Conservation (phyloP, 1,140 invertebrate species). For the Coenobita brevimanus region DNA sequence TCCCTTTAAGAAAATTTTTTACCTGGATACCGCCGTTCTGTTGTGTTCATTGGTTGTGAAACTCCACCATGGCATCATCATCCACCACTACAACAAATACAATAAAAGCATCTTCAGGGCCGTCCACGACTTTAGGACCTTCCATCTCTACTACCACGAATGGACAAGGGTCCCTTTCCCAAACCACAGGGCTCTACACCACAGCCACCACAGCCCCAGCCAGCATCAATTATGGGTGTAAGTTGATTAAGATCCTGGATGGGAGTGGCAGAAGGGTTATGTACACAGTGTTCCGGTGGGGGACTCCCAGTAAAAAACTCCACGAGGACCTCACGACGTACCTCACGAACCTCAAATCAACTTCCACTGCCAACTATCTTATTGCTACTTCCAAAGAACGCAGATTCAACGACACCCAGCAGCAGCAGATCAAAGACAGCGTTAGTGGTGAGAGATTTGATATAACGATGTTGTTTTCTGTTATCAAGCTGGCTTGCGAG, state of each 20-base stretch:
- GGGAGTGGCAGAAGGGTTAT: neutral
- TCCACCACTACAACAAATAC: too few relatives aligned
- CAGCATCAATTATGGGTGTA: slow-evolving; percentile 1
- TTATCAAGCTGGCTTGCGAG: slow-evolving; percentile 30
- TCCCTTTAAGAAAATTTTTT: too few relatives aligned
- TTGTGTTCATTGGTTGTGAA: too few relatives aligned
- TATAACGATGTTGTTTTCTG: neutral
- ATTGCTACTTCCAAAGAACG: neutral
- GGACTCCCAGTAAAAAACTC: neutral
- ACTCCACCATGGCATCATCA: too few relatives aligned
- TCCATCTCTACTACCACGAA: neutral
- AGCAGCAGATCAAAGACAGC: neutral
- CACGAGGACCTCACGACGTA: neutral
- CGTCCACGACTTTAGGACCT: too few relatives aligned
- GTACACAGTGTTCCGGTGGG: neutral
- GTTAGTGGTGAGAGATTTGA: neutral
- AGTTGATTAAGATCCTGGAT: slow-evolving; percentile 30
- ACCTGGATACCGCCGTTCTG: too few relatives aligned
- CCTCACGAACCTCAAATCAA: neutral
- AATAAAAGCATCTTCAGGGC: too few relatives aligned
- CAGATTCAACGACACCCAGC: neutral
- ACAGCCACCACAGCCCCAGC: too few relatives aligned
- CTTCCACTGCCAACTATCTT: slow-evolving; percentile 9
- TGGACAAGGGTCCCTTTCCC: neutral
- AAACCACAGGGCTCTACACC: neutral